Evolutionary conservation across 2,888 invertebrate genomes (phyloP), one percentile per base, ranked within the genome.

Genomic region (Trimorus sp.): DNA sequence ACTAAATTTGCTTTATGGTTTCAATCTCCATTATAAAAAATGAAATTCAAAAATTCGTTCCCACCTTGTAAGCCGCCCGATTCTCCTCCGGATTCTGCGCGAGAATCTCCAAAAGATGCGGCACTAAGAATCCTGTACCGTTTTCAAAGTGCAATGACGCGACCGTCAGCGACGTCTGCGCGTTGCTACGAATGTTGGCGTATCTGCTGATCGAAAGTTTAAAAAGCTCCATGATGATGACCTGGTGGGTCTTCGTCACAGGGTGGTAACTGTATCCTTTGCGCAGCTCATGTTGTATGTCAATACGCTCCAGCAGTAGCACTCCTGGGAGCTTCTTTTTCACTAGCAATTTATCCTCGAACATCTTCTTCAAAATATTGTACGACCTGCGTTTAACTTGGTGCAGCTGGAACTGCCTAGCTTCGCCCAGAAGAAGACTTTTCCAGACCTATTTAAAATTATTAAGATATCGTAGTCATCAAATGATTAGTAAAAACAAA

Each of bases 301-400:
- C 84, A 9, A 87, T 86, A 5, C 88, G 85, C 37, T 87, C 84
- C 7, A 89, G 51, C 15, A 91, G 80, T 36, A 90, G 74, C 3
- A 77, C 84, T 11, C 85, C 88, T 70, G 95, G 89, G 89, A 95
- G 94, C 5, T 92, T 92, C 86, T 94, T 94, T n/a, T 93, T 93
- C 7, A 94, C 94, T 0, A 94, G 93, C 82, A 95, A 89, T 87
- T 94, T 93, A 75, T 95, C 95, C 85, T 95, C 95, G 62, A 95
- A 90, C 0, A 94, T 92, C 37, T 93, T 93, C 83, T 95, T 95
- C 0, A 95, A 91, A 2, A 94, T 92, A 40, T 94, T 93, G 89
- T 94, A 95, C 15, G 94, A 94, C 77, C 95, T 96, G 91, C 95
- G 93, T 0, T 95, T 94, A 0, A 92, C 92, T 84, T 96, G 95